Conservation (phyloP, 1,140 invertebrate species). For the Charaxes varanes region DNA sequence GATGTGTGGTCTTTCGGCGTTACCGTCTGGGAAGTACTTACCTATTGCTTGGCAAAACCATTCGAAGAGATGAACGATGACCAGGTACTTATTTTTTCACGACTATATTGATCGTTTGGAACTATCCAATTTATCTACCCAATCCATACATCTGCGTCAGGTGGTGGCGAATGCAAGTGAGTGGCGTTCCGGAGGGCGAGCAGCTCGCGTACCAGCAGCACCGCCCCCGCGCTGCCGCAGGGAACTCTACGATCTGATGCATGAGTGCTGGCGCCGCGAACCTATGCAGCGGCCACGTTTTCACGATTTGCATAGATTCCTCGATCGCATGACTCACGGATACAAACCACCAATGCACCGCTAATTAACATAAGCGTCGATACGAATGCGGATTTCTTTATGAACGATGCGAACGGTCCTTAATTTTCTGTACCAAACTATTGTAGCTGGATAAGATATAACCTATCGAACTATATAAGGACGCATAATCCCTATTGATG, state of each 20-base stretch:
- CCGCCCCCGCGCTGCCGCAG: slow-evolving; percentile 89
- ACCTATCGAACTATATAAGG: too few species aligned
- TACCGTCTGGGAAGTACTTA: slow-evolving; percentile 87
- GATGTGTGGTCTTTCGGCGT: slow-evolving; percentile 89
- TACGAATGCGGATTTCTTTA: neutral
- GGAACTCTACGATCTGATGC: slow-evolving; percentile 95
- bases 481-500: too few species aligned
- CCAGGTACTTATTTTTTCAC: slow-evolving; percentile 62
- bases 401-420: too few species aligned
- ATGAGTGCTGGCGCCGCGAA: slow-evolving; percentile 94
- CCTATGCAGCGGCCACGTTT: slow-evolving; percentile 91
- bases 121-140: neutral
- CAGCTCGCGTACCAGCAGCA: slow-evolving; percentile 75
- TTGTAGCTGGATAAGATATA: too few species aligned
- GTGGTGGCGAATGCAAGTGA: slow-evolving; percentile 84
- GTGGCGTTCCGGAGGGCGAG: slow-evolving; percentile 73
- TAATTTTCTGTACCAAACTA: neutral
- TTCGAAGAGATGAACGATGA: slow-evolving; percentile 84
- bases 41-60: slow-evolving; percentile 81
- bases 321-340: slow-evolving; percentile 92
- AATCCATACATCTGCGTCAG: slow-evolving; percentile 18
- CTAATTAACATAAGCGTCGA: slow-evolving; percentile 14
- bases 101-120: too few species aligned
- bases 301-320: slow-evolving; percentile 91
- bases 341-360: slow-evolving; percentile 77